These are phyloP conservation scores for Ceratitis capitata DNA, from an alignment of 1,140 invertebrate genomes.

Conservation along the genomic window DNA sequence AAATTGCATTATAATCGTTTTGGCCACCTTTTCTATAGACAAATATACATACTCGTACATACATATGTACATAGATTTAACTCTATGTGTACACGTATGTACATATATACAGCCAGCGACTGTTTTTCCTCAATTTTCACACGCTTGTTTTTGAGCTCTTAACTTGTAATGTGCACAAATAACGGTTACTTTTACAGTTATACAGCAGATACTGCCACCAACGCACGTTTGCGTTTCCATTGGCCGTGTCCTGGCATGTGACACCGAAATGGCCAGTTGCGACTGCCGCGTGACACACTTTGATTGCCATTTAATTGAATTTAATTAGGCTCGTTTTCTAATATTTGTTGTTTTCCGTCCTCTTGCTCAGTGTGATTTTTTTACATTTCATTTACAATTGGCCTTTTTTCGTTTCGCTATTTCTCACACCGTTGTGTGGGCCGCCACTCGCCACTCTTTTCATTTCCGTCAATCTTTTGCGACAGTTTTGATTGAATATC, in stretches of 20 bases:
- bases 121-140: background rate
- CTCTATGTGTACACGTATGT: too few relatives aligned
- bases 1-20: conserved; percentile 42
- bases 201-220: background rate
- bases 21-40: background rate
- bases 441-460: background rate
- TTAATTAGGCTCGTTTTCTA: conserved; percentile 55
- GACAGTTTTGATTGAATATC: conserved; percentile 2
- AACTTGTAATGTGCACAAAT: background rate
- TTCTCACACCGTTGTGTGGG: background rate
- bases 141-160: background rate
- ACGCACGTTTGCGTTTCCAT: background rate
- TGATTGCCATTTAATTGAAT: conserved; percentile 65
- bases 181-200: background rate
- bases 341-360: conserved; percentile 6
- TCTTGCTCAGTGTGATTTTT: conserved; percentile 11
- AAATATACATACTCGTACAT: background rate
- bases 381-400: too few relatives aligned
- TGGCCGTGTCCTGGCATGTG: conserved; percentile 7
- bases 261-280: background rate
- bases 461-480: background rate
- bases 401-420: background rate
- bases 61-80: too few relatives aligned
- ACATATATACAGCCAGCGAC: background rate
- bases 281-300: conserved; percentile 58